Evolutionary conservation across 2,113 vertebrate genomes (phyloP).

Genomic region (Azemiops feae): DNA sequence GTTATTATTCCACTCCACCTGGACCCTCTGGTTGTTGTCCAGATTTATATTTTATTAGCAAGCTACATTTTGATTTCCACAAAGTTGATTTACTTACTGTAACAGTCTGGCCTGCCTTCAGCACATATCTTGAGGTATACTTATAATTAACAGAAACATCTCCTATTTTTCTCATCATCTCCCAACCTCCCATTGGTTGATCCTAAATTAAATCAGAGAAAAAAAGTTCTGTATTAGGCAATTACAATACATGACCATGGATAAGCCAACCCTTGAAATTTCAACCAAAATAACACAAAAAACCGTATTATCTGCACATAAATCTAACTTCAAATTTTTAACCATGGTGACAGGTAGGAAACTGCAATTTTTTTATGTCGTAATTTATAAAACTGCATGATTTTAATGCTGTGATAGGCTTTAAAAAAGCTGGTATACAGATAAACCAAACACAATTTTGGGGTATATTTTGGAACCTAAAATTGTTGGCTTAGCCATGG

Average conservation of each 20-base stretch:
- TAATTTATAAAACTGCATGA: background rate
- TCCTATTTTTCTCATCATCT: slow-evolving; percentile 80
- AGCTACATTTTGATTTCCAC: background rate
- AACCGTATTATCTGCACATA: background rate
- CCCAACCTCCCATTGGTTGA: slow-evolving; percentile 89
- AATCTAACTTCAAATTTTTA: background rate
- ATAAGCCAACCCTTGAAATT: background rate
- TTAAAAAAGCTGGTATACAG: background rate
- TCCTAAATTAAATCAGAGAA: slow-evolving; percentile 71
- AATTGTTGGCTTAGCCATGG: background rate
- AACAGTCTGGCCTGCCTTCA: slow-evolving; percentile 89
- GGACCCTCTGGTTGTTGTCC: background rate
- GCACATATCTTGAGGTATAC: slow-evolving; percentile 85
- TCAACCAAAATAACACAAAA: background rate
- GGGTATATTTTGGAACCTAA: background rate
- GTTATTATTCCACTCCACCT: background rate
- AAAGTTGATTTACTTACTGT: slow-evolving; percentile 73
- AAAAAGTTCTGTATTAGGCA: background rate
- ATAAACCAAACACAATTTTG: background rate
- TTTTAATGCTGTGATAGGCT: background rate
- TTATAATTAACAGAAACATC: slow-evolving; percentile 80
- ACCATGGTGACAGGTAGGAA: background rate
- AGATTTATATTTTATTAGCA: background rate
- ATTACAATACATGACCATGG: background rate
- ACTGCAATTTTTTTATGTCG: background rate